Percentiles rank a stretch among this genome's conserved stretches.
These are phyloP conservation scores for Alethe castanea DNA, from an alignment of 2,113 vertebrate species.

Conservation along the genomic window DNA sequence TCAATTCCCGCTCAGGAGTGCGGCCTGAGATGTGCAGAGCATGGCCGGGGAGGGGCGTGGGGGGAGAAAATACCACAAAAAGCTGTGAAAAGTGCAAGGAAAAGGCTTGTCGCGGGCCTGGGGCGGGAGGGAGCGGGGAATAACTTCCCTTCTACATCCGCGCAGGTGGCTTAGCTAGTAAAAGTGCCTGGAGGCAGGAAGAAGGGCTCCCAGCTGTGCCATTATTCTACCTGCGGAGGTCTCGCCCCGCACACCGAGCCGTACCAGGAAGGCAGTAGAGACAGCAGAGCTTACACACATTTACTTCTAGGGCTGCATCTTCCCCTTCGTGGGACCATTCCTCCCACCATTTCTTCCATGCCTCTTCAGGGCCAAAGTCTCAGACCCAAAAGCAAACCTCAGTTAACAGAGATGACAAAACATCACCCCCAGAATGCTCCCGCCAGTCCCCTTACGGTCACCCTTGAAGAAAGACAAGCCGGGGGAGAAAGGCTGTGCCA, in stretches of 20 bases:
- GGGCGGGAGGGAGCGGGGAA: neutral
- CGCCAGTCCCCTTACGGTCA: neutral
- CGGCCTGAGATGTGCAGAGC: neutral
- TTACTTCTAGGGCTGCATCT: neutral
- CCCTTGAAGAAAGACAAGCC: neutral
- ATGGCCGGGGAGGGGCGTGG: neutral
- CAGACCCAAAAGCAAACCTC: neutral
- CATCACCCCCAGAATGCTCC: neutral
- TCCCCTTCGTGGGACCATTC: neutral
- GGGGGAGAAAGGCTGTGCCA: neutral
- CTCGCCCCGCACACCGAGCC: neutral
- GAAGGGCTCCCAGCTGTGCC: neutral
- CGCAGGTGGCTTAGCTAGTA: neutral
- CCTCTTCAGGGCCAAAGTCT: neutral
- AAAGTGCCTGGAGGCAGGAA: neutral
- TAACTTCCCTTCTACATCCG: neutral
- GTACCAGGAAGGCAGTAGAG: neutral
- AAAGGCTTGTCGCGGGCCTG: neutral
- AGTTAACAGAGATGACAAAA: neutral
- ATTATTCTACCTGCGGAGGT: neutral
- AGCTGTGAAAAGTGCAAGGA: neutral
- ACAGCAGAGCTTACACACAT: neutral
- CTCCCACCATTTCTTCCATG: neutral
- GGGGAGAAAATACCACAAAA: neutral
- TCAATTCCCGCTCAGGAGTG: neutral